Percentiles rank a stretch among this genome's conserved stretches.
Conservation (phyloP, 1,140 invertebrate species). For the Drosophila lacteicornis region DNA sequence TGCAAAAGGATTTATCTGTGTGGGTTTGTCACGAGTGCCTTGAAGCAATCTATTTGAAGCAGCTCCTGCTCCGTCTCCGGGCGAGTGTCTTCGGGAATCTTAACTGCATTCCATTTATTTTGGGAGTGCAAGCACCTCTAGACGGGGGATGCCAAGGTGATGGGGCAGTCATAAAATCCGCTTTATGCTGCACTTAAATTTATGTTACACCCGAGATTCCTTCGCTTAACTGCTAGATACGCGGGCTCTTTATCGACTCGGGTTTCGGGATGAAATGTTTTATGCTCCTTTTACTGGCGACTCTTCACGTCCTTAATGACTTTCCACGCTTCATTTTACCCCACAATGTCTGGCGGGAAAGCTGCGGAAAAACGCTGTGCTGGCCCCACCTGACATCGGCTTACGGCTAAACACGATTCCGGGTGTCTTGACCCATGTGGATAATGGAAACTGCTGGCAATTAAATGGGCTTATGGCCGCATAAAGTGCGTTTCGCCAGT, state of each 20-base stretch:
- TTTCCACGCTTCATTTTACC: slow-evolving; percentile 54
- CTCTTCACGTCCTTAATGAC: slow-evolving; percentile 64
- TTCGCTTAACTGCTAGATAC: slow-evolving; percentile 64
- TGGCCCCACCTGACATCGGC: slow-evolving; percentile 26
- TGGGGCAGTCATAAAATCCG: slow-evolving; percentile 70
- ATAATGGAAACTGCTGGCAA: slow-evolving; percentile 37
- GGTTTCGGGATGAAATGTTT: slow-evolving; percentile 65
- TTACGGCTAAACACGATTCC: slow-evolving; percentile 19
- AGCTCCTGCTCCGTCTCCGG: slow-evolving; percentile 6
- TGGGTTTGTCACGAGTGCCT: slow-evolving; percentile 61
- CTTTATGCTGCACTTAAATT: slow-evolving; percentile 82
- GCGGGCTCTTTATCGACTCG: slow-evolving; percentile 62
- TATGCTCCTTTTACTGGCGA: slow-evolving; percentile 64
- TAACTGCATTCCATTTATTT: slow-evolving; percentile 80
- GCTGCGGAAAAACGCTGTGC: slow-evolving; percentile 10
- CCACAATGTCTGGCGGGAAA: slow-evolving; percentile 44
- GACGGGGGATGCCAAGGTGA: slow-evolving; percentile 9
- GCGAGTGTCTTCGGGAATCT: slow-evolving; percentile 26
- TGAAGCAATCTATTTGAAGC: slow-evolving; percentile 35
- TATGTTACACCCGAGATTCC: slow-evolving; percentile 81
- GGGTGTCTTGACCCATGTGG: slow-evolving; percentile 21
- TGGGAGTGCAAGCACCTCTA: slow-evolving; percentile 56
- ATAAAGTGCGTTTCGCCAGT: slow-evolving; percentile 24
- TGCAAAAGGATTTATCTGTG: slow-evolving; percentile 71
- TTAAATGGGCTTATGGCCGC: slow-evolving; percentile 37